These are phyloP conservation scores for Morelia viridis DNA, from an alignment of 2,797 vertebrate genomes.

Conservation along the genomic window DNA sequence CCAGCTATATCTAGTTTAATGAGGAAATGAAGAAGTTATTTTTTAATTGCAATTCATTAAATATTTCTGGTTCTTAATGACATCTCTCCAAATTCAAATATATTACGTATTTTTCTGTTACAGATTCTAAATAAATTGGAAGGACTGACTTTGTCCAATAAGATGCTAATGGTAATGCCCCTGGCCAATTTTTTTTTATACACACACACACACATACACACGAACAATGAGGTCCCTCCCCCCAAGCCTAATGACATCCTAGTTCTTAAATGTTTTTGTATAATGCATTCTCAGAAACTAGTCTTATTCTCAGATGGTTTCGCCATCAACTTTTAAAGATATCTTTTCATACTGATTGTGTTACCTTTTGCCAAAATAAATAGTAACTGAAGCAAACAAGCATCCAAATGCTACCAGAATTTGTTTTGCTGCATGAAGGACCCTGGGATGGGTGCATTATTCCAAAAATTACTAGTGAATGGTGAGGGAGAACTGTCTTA, in stretches of 20 bases:
- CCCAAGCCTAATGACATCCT: background rate
- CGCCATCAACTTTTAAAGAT: background rate
- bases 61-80: background rate
- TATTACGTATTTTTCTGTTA: background rate
- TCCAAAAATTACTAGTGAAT: background rate
- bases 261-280: background rate
- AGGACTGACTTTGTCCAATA: background rate
- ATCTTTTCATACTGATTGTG: background rate
- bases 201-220: background rate
- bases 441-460: background rate
- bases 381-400: background rate
- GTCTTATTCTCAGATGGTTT: background rate
- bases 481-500: background rate
- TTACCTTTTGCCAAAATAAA: background rate
- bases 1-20: background rate
- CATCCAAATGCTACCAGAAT: background rate
- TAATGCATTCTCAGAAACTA: background rate
- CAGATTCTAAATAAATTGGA: background rate
- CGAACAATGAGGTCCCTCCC: background rate
- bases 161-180: background rate
- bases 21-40: background rate
- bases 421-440: background rate
- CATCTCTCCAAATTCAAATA: background rate
- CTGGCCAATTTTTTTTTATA: too few relatives aligned
- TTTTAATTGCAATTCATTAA: background rate